A percentile compares a stretch with the other conserved stretches of the same genome.
Evolutionary conservation across 1,140 invertebrate genomes (phyloP).

Genomic region (Leptestheria dahalacensis): DNA sequence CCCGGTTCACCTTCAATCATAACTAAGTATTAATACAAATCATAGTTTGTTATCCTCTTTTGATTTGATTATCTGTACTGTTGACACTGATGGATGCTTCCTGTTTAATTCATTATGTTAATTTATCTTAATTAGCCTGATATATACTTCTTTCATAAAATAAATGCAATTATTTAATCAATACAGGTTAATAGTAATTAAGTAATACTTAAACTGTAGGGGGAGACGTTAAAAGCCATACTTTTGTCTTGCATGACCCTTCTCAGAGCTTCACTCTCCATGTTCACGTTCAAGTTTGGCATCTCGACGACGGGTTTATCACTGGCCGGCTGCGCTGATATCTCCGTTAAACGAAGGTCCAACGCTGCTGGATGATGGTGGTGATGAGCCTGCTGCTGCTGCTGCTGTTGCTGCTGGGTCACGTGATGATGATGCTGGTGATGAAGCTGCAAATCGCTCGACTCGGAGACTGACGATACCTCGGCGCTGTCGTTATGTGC

Average conservation of each 20-base stretch:
- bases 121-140: too few relatives aligned
- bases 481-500: background rate
- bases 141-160: too few relatives aligned
- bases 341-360: conserved; percentile 5
- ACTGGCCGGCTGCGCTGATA: background rate
- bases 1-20: conserved; percentile 3
- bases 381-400: background rate
- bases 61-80: too few relatives aligned
- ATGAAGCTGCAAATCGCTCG: background rate
- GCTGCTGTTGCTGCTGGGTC: background rate
- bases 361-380: background rate
- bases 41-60: background rate
- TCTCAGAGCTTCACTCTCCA: background rate
- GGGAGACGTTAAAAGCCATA: too few relatives aligned
- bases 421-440: background rate
- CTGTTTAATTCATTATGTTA: too few relatives aligned
- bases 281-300: background rate
- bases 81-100: too few relatives aligned
- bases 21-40: background rate
- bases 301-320: background rate
- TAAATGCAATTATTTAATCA: background rate
- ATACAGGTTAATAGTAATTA: background rate
- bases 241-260: conserved; percentile 8
- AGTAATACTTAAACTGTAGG: too few relatives aligned
- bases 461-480: background rate